These are phyloP conservation scores for Nasonia longicornis DNA, from an alignment of 1,140 invertebrate genomes.

Conservation along the genomic window DNA sequence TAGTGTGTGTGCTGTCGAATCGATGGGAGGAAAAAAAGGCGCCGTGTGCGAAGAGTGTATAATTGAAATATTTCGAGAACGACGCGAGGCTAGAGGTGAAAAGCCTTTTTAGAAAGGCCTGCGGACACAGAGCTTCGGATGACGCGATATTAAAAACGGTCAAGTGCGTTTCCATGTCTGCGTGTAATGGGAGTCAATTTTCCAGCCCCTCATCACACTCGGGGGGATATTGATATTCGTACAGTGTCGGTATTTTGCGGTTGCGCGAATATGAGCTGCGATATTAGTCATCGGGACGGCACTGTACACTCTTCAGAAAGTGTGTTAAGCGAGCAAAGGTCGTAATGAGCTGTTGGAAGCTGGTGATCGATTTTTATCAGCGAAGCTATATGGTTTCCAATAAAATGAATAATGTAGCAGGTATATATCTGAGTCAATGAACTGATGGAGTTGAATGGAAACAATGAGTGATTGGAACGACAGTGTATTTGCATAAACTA, in stretches of 20 bases:
- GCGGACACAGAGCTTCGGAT: neutral
- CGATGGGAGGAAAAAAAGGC: neutral
- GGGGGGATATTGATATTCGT: neutral
- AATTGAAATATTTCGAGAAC: neutral
- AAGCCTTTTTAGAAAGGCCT: neutral
- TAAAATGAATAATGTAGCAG: neutral
- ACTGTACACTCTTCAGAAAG: neutral
- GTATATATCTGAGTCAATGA: neutral
- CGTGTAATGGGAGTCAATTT: neutral
- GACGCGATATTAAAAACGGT: conserved; percentile 9
- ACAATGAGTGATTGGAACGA: neutral
- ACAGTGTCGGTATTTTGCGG: neutral
- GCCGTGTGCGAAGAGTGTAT: neutral
- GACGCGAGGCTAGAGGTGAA: neutral
- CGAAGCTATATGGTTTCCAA: neutral
- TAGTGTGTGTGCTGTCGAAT: neutral
- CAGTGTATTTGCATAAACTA: neutral
- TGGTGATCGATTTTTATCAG: neutral
- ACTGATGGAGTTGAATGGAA: neutral
- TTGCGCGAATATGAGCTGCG: neutral
- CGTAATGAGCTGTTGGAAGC: neutral
- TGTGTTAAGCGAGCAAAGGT: conserved; percentile 36
- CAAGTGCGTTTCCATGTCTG: neutral
- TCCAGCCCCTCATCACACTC: neutral
- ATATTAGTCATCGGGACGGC: conserved; percentile 10